phyloP scores from a whole-genome alignment of 2,888 invertebrate genomes.

The Dysmachus trigonus region DNA sequence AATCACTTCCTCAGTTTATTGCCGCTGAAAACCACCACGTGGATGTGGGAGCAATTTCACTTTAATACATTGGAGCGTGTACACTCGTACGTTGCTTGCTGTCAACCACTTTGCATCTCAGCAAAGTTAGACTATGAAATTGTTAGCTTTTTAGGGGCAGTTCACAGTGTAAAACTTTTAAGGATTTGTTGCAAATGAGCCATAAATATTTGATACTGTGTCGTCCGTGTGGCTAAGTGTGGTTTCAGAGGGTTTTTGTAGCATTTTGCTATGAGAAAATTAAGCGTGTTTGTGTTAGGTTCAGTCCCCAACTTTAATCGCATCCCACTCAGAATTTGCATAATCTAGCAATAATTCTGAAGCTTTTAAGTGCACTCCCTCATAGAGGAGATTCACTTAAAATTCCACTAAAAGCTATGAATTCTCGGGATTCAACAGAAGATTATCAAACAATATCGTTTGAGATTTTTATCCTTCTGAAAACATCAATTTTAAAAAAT shows the following conservation, averaged over 20 bases:
- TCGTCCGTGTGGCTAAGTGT: not conserved
- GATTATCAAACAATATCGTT: not conserved
- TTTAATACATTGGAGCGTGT: not conserved
- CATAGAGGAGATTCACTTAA: not conserved
- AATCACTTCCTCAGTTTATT: not conserved
- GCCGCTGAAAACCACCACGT: not conserved
- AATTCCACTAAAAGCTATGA: not conserved
- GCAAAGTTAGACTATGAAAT: not conserved
- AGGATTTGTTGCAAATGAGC: not conserved
- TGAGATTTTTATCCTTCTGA: not conserved
- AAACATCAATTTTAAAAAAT: not conserved
- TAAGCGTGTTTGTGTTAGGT: not conserved
- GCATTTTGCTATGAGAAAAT: not conserved
- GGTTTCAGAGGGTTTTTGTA: not conserved
- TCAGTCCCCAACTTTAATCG: not conserved
- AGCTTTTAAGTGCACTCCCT: not conserved
- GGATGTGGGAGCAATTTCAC: not conserved
- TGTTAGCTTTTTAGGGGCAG: not conserved
- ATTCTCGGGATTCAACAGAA: not conserved
- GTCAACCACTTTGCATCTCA: not conserved
- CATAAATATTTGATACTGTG: not conserved
- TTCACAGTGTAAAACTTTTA: not conserved
- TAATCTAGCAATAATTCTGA: not conserved
- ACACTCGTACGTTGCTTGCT: not conserved
- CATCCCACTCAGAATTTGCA: not conserved